Evolutionary conservation across 2,113 vertebrate species (phyloP), one percentile per base, ranked within the genome.

Genomic region (Pseudorectes ferrugineus): DNA sequence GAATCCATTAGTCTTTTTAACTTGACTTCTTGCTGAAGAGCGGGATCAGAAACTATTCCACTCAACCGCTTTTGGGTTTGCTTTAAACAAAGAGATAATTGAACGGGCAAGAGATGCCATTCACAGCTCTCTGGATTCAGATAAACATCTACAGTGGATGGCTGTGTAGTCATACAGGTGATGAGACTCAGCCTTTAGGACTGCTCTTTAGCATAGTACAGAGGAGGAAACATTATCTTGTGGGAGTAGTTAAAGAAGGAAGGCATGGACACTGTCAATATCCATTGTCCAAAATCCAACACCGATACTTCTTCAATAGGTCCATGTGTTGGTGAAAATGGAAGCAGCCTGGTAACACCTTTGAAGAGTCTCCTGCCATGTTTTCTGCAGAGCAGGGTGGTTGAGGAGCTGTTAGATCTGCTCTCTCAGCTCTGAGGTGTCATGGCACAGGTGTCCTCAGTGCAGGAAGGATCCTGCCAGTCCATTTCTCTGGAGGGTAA

Each of bases 371-470:
- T 94, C 9, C 24, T 89, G 26, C 4, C 7, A 4, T 8, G 2
- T 59, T 76, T 63, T 58, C 62, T 79, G n/a, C 17, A 75, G 57
- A 63, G 28, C 26, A 48, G 15, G 10, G 6, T 72, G 35, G 3
- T 13, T 49, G 54, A 68, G 25, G 3, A 7, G 1, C 12, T 51
- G 7, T 68, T 79, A 43, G 23, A 49, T 48, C 14, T 73, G 11
- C 24, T 61, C 17, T 51, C 4, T 48, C 21, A 35, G 3, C 52
- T 82, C 38, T 48, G 45, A 74, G 28, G 7, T 48, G n/a, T 46
- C 26, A 35, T 17, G 28, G 7, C 36, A 75, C 4, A 63, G 10
- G 5, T 0, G 0, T 26, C 19, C 71, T 67, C 49, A 57, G 12
- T 8, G 5, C 28, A 81, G 51, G 11, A 75, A 45, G 33, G 20